These are phyloP conservation scores for Colaptes auratus DNA, from an alignment of 2,113 vertebrate genomes.

Conservation along the genomic window DNA sequence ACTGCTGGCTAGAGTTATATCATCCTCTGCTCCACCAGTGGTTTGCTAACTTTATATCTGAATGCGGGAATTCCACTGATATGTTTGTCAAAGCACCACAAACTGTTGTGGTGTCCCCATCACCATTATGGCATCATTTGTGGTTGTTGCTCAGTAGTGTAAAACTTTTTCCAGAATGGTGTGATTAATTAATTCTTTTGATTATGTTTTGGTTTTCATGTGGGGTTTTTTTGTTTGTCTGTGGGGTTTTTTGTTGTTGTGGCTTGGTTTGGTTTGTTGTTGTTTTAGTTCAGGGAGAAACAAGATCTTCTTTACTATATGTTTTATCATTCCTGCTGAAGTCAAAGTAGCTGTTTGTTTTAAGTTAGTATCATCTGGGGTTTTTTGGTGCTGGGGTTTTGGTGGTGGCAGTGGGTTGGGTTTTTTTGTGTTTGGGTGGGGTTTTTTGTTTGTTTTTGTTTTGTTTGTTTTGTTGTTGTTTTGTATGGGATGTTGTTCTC, in stretches of 20 bases:
- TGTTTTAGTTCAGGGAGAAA: neutral
- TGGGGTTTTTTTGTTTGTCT: too few species aligned
- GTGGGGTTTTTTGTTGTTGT: too few species aligned
- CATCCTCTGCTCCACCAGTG: rapidly evolving
- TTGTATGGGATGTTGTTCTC: too few species aligned
- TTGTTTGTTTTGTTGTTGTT: too few species aligned
- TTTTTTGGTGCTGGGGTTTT: too few species aligned
- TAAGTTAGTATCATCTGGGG: neutral
- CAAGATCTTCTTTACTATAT: neutral
- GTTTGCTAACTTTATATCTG: neutral
- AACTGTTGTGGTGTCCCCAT: neutral
- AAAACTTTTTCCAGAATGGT: neutral
- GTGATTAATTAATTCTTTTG: neutral
- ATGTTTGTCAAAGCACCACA: neutral
- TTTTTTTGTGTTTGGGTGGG: too few species aligned
- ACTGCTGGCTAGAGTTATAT: neutral
- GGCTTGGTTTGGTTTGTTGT: too few species aligned
- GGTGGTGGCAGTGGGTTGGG: too few species aligned
- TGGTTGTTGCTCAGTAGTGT: neutral
- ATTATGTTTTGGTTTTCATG: neutral
- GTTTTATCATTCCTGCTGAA: neutral
- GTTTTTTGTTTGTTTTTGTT: too few species aligned
- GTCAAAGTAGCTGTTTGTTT: neutral
- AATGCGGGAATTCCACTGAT: neutral
- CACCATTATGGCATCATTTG: neutral